Evolutionary conservation across 2,888 invertebrate genomes (phyloP).

Genomic region (Mythimna impura): DNA sequence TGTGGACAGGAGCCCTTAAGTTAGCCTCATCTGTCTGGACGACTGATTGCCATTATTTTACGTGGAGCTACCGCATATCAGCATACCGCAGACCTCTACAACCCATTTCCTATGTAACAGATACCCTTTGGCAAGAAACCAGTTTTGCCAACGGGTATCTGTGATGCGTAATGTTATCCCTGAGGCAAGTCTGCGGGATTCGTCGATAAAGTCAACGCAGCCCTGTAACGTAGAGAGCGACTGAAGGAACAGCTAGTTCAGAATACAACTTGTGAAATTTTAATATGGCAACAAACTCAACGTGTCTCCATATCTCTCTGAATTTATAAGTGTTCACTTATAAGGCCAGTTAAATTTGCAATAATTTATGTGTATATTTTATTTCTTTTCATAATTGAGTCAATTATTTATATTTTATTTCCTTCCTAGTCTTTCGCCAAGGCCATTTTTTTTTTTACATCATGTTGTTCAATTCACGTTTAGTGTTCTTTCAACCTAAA

Average conservation of each 20-base stretch:
- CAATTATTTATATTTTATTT: neutral
- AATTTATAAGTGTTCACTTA: neutral
- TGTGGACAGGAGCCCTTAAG: too few relatives aligned
- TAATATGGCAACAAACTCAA: slow-evolving; percentile 6
- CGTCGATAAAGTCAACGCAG: too few relatives aligned
- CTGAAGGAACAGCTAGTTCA: too few relatives aligned
- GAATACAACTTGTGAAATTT: neutral
- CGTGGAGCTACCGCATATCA: neutral
- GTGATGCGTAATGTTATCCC: too few relatives aligned
- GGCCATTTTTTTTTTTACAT: neutral
- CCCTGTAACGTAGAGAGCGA: too few relatives aligned
- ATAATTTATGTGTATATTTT: neutral
- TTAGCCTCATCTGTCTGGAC: too few relatives aligned
- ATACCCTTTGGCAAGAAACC: neutral
- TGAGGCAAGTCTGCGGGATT: too few relatives aligned
- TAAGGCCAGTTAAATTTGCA: neutral
- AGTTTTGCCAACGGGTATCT: too few relatives aligned
- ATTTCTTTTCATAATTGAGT: slow-evolving; percentile 8
- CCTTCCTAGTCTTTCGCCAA: slow-evolving; percentile 4
- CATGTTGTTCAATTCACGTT: neutral
- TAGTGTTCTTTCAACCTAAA: slow-evolving; percentile 1
- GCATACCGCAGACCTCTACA: neutral
- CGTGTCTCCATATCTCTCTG: neutral
- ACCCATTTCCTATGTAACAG: neutral
- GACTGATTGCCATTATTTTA: too few relatives aligned